Conservation (phyloP, 2,797 vertebrate genomes). For the Clarias platycephalus region DNA sequence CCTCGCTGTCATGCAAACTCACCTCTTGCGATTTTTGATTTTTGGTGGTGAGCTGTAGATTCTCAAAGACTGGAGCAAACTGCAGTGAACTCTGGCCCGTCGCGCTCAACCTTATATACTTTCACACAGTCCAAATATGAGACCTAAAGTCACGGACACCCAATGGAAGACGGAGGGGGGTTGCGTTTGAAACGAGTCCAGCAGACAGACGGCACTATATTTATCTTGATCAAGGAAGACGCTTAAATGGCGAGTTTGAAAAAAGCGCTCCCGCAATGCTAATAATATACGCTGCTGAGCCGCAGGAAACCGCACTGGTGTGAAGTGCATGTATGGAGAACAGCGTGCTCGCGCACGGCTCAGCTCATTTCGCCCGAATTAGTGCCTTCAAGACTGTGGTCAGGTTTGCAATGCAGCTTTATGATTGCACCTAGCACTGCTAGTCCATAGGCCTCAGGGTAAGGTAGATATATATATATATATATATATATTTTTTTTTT, state of each 20-base stretch:
- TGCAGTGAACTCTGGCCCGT: slow-evolving; percentile 71
- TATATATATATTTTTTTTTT: neutral
- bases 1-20: slow-evolving; percentile 62
- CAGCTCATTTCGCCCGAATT: neutral
- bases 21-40: slow-evolving; percentile 67
- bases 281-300: slow-evolving; percentile 78
- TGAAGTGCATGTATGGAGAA: slow-evolving; percentile 51
- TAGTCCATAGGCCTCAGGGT: neutral
- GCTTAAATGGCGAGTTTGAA: slow-evolving; percentile 85
- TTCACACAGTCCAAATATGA: slow-evolving; percentile 70
- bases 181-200: slow-evolving; percentile 58
- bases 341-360: neutral
- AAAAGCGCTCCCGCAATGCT: slow-evolving; percentile 70
- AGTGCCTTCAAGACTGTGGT: slow-evolving; percentile 6
- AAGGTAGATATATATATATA: neutral
- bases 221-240: slow-evolving; percentile 80
- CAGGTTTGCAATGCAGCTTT: slow-evolving; percentile 20
- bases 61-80: slow-evolving; percentile 72
- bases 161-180: slow-evolving; percentile 53
- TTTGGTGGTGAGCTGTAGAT: slow-evolving; percentile 68
- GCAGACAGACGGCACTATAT: slow-evolving; percentile 74
- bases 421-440: neutral
- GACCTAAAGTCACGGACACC: slow-evolving; percentile 79
- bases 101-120: slow-evolving; percentile 77
- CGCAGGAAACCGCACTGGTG: slow-evolving; percentile 58